Base-by-base conservation (phyloP, 2,797 vertebrate genomes). In the Eupleurogrammus muticus region DNA sequence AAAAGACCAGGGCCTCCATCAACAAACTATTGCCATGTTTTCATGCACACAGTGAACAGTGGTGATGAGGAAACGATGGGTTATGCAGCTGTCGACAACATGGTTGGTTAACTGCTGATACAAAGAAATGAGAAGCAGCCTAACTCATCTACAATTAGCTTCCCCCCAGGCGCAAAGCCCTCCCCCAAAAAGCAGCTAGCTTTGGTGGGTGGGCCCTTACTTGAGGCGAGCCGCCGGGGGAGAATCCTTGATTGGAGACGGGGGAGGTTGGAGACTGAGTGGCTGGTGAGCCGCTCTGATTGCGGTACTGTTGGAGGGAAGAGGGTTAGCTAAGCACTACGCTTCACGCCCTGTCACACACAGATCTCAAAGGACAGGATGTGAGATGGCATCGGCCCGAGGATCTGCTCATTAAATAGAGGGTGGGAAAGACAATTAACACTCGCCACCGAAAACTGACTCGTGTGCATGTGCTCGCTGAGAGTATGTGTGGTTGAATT, bases 211-310 rank as follows among this genome's bases (percentile, higher is more conserved):
- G 81, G 91, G 93, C 94, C 94, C 96, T 98, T 97, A 99, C 97
- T 96, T 99, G 98, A 85, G 98, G 97, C 92, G 98, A 99, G 94
- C 96, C 96, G 92, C 97, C 96, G 2, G 98, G 98, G 91, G 98
- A 99, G 96, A 99, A 99, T 94, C 97, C 98, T 96, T 99, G 98
- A 96, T 98, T 99, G 97, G 98, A 99, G 96, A 97, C 97, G 71
- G 98, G 98, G 92, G 98, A 99, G 88, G 98, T 99, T 95, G 98
- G 98, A 94, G 98, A 99, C 95, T 99, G 98, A 96, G 96, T 99
- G 95, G 97, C 96, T 47, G 98, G 98, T 91, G 98, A 99, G 70
- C 97, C 97, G 88, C 97, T 95, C 91, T 96, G 96, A 94, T 95
- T 97, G 94, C 97, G 98, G 93, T 99, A 99, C 96, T 99, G 97